Conservation (phyloP, 2,113 vertebrate genomes). For the Tragelaphus buxtoni region DNA sequence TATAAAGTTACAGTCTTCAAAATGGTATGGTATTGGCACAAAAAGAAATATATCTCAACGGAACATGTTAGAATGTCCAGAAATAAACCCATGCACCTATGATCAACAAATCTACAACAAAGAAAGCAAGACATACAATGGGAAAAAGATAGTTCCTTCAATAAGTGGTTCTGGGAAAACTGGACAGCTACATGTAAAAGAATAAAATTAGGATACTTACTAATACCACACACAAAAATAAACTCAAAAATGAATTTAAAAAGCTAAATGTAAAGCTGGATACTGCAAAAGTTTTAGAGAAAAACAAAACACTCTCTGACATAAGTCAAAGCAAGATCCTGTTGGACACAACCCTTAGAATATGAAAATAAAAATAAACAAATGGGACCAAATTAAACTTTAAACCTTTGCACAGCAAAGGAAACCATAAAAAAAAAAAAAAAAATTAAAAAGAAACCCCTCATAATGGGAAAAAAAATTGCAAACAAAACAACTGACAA, state of each 20-base stretch:
- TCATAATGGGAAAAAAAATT: neutral
- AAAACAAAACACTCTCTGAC: neutral
- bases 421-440: neutral
- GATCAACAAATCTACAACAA: neutral
- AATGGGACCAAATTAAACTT: neutral
- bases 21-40: too few species aligned
- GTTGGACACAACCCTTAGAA: neutral
- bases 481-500: neutral
- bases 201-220: neutral
- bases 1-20: too few species aligned
- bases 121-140: neutral
- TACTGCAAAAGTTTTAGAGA: neutral
- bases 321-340: neutral
- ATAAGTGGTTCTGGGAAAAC: neutral
- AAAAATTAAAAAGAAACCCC: neutral
- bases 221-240: neutral
- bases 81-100: neutral
- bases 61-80: too few species aligned
- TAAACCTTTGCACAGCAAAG: neutral
- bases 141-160: neutral
- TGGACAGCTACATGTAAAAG: neutral
- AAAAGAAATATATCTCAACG: too few species aligned
- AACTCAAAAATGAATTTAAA: neutral
- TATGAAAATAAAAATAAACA: neutral
- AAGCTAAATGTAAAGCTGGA: neutral